These are phyloP conservation scores for Poicephalus gulielmi DNA, from an alignment of 2,113 vertebrate species.

Conservation along the genomic window DNA sequence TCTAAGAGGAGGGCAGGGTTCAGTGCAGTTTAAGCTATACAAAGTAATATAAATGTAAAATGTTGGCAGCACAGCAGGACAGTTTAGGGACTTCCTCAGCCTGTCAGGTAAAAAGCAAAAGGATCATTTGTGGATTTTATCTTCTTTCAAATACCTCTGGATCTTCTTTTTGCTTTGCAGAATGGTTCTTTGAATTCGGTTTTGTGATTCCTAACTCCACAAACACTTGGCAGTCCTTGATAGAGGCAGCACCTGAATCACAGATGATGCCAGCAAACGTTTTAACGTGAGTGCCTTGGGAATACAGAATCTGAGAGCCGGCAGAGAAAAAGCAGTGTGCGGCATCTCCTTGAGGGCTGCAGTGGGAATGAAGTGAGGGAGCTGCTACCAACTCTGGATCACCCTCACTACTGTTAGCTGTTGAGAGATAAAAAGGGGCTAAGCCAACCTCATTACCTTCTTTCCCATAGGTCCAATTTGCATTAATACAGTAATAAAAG, in stretches of 20 bases:
- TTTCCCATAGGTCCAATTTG: constrained; percentile 30
- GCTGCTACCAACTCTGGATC: background rate
- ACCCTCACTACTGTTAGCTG: background rate
- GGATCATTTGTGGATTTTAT: background rate
- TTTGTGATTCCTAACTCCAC: constrained; percentile 99
- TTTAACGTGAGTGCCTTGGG: constrained; percentile 87
- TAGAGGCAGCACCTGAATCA: constrained; percentile 97
- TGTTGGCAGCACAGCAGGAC: background rate
- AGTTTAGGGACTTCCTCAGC: background rate
- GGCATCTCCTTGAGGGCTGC: background rate
- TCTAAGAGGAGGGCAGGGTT: background rate
- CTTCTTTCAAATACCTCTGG: constrained; percentile 6
- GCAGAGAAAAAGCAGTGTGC: background rate
- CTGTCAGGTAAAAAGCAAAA: background rate
- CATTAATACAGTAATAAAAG: constrained; percentile 32
- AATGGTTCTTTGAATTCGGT: constrained; percentile 99
- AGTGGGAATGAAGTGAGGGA: background rate
- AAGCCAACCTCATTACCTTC: constrained; percentile 23
- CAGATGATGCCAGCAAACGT: constrained; percentile 99
- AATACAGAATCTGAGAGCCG: background rate
- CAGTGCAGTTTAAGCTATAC: background rate
- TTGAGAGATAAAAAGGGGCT: constrained; percentile 21
- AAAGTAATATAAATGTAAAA: background rate
- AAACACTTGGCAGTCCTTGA: constrained; percentile 99
- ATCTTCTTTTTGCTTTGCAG: constrained; percentile 73